Base-by-base conservation (phyloP, 2,888 invertebrate species). In the Nomada flava region DNA sequence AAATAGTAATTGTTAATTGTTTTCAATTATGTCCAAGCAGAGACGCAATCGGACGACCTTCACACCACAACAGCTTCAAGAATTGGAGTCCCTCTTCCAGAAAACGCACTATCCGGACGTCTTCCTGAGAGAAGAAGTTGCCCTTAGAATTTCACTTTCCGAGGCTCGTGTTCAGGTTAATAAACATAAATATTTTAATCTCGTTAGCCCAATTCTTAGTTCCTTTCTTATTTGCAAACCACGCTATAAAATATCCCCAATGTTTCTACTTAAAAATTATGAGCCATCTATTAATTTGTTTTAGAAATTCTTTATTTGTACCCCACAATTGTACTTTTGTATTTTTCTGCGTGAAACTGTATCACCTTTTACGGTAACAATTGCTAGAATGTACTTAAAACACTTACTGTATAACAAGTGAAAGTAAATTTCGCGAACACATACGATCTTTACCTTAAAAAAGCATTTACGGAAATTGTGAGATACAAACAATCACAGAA, bases 91-190 rank as follows among this genome's bases (percentile, higher is more conserved):
- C 0, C 95, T 98, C 29, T 98, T 98, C 94, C 98, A 98, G 94
- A 98, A 98, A 94, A 98, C 98, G 0, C 98, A 98, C 91, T 98
- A 98, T 93, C 98, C 98, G 9, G 98, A 98, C 91, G 98, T 98
- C 29, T 96, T 96, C 90, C 94, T 97, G 75, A 95, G 98, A 89
- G 98, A 98, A 93, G 98, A 98, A 94, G 98, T 98, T 11, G 98
- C 98, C 0, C 94, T 98, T 79, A 95, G 98, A 92, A 98, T 98
- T 90, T 98, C 97, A 92, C 95, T 98, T 10, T 98, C 98, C 2
- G 98, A 98, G 94, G 98, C 98, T 64, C 95, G 98, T 92, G 98
- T 98, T 59, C 98, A 98, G 96, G 98, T 97, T 64, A 83, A 79
- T 83, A 70, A 57, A 23, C 36, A 18, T 29, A 26, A 57, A 69